Percentiles rank a stretch among this genome's conserved stretches.
Conservation (phyloP, 2,888 invertebrate genomes). For the Lampropteryx suffumata region DNA sequence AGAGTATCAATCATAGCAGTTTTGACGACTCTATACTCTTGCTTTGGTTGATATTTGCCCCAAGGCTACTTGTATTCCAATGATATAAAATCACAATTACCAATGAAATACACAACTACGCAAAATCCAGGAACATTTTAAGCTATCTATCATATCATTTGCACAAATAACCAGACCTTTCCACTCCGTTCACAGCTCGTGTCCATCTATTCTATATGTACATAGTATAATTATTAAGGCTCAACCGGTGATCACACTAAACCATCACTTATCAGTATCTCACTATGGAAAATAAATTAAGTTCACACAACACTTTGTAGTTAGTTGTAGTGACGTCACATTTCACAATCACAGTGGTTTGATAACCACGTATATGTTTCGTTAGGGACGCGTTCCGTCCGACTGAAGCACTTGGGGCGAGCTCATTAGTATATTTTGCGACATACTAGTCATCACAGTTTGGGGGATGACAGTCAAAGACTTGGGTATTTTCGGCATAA, state of each 20-base stretch:
- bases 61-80: background rate
- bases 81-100: constrained; percentile 4
- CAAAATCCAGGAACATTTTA: constrained; percentile 22
- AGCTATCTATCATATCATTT: constrained; percentile 63
- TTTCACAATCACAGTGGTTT: constrained; percentile 42
- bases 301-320: constrained; percentile 23
- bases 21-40: too few species aligned
- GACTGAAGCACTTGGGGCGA: constrained; percentile 36
- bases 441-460: constrained; percentile 41
- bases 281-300: constrained; percentile 32
- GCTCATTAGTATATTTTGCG: constrained; percentile 24
- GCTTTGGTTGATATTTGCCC: too few species aligned
- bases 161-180: constrained; percentile 51
- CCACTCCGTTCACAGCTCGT: constrained; percentile 60
- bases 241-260: constrained; percentile 54
- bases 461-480: constrained; percentile 92
- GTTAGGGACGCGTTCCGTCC: constrained; percentile 62
- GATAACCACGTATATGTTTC: constrained; percentile 63
- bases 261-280: constrained; percentile 37
- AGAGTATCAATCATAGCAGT: too few species aligned
- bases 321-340: constrained; percentile 36
- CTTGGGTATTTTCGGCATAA: constrained; percentile 91
- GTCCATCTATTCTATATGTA: constrained; percentile 68
- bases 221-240: constrained; percentile 76
- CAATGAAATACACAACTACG: constrained; percentile 1